Base-by-base conservation (phyloP, 1,140 invertebrate genomes). In the Drosophila subpulchrella region DNA sequence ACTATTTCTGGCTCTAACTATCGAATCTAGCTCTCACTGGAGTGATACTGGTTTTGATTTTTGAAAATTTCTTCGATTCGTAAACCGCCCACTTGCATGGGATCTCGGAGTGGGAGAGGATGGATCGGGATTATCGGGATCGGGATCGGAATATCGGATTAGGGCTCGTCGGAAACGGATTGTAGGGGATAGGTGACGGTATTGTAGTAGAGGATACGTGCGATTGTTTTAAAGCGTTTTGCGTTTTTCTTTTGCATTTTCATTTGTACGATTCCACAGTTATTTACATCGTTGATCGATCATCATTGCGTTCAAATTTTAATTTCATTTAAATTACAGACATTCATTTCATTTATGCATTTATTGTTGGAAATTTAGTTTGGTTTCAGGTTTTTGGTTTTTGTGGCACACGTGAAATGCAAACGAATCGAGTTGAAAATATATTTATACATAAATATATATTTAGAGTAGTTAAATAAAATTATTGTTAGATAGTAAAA, bases 161-260 rank as follows among this genome's bases (percentile, higher is more conserved):
- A 90, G 86, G 81, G 83, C 75, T 90, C 84, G 62, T 91, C 89
- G 85, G 90, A 80, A 59, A 90, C 67, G 75, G 89, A 77, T 85
- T 91, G 84, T 71, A 91, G 85, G 36, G 89, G 89, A 89, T 91
- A 91, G 89, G 89, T 90, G 70, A 91, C 90, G 90, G 90, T 91
- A 83, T 91, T 91, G 79, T 91, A 91, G 90, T 91, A 91, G 70
- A 91, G 90, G 90, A 91, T 91, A 81, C 90, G 90, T 91, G 90
- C 90, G 90, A 91, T 91, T 86, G 90, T 90, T 91, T 91, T 91
- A 91, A 91, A 91, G 89, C 90, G 90, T 91, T 91, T 91, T 72
- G 90, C 90, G 84, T 91, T 91, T 91, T 91, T 91, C 90, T 91
- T 91, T 91, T 91, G 79, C 90, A 90, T 90, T 90, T 89, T 88